A percentile compares a stretch with the other conserved stretches of the same genome.
phyloP scores from a whole-genome alignment of 2,113 vertebrate genomes.

The Oceanites oceanicus region DNA sequence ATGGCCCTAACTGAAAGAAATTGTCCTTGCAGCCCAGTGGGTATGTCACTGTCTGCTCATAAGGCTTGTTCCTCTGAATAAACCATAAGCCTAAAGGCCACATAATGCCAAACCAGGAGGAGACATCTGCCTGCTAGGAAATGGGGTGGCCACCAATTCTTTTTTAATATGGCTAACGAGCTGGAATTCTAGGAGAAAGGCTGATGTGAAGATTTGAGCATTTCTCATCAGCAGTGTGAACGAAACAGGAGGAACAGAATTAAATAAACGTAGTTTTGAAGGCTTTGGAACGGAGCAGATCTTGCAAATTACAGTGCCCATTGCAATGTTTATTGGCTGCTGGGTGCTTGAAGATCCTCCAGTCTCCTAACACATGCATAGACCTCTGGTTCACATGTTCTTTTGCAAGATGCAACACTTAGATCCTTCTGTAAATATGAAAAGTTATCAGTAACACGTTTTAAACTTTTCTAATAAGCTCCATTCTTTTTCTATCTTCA shows the following conservation, averaged over 20 bases:
- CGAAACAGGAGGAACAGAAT: not conserved
- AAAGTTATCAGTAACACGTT: not conserved
- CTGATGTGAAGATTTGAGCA: not conserved
- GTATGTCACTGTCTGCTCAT: not conserved
- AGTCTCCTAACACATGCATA: not conserved
- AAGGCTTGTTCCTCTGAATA: not conserved
- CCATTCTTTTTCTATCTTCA: not conserved
- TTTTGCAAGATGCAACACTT: not conserved
- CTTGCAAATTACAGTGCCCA: not conserved
- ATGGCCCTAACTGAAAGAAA: not conserved
- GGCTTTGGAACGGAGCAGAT: not conserved
- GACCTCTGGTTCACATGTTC: not conserved
- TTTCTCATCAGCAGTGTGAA: not conserved
- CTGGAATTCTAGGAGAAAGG: not conserved
- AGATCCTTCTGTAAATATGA: not conserved
- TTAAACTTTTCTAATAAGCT: not conserved
- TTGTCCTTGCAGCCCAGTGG: not conserved
- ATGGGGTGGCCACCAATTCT: not conserved
- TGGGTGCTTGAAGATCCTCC: not conserved
- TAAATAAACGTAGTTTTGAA: not conserved
- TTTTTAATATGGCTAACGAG: not conserved
- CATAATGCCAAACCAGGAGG: fast-evolving
- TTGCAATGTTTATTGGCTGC: not conserved
- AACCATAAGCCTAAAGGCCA: fast-evolving
- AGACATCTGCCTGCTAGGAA: not conserved